These are phyloP conservation scores for Dysmachus trigonus DNA, from an alignment of 2,888 invertebrate species.

Conservation along the genomic window DNA sequence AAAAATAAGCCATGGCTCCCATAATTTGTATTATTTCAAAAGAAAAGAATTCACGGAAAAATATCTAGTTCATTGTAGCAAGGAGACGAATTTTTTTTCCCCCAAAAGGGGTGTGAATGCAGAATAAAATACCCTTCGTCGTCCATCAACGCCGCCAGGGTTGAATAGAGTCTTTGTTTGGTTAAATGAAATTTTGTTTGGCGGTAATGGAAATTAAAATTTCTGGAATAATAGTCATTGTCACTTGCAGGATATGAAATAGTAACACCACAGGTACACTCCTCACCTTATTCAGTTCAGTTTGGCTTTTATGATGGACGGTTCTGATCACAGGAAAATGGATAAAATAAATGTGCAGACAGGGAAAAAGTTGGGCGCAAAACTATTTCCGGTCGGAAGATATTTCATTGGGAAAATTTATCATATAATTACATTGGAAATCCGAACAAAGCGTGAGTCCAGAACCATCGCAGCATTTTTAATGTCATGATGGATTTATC, in stretches of 20 bases:
- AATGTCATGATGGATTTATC: constrained; percentile 1
- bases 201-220: neutral
- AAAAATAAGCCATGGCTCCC: no score
- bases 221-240: neutral
- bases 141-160: neutral
- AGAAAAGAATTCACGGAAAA: no score
- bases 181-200: neutral
- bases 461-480: neutral
- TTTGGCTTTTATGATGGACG: neutral
- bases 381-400: neutral
- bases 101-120: neutral
- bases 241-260: neutral
- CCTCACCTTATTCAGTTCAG: neutral
- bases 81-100: neutral
- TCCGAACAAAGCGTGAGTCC: neutral
- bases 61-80: no score
- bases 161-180: neutral
- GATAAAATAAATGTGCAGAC: neutral
- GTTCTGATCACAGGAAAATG: neutral
- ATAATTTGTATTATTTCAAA: no score
- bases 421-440: neutral
- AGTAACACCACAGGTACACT: neutral
- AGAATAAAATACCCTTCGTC: neutral
- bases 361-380: neutral
- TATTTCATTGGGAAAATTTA: neutral